Conservation (phyloP, 2,888 invertebrate genomes). For the Conus canariensis region DNA sequence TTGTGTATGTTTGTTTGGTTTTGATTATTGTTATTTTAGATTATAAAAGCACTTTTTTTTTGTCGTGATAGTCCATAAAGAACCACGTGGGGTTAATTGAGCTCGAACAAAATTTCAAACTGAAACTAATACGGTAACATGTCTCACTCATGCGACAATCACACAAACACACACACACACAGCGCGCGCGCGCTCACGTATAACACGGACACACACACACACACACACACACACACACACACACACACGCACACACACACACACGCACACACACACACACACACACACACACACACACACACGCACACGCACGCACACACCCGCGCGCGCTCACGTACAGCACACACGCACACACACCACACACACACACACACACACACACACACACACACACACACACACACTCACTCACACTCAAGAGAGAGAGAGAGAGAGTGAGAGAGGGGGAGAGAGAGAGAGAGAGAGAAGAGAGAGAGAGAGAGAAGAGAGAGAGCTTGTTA, state of each 20-base stretch:
- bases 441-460: constrained; percentile 44
- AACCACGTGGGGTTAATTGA: too few relatives aligned
- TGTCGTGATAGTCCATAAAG: too few relatives aligned
- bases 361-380: not conserved
- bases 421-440: constrained; percentile 41
- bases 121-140: too few relatives aligned
- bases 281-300: not conserved
- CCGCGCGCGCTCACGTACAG: too few relatives aligned
- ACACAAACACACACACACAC: not conserved
- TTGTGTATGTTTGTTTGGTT: too few relatives aligned
- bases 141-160: too few relatives aligned
- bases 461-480: not conserved
- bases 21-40: too few relatives aligned
- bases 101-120: too few relatives aligned
- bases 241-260: not conserved
- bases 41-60: too few relatives aligned
- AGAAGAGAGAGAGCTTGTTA: too few relatives aligned
- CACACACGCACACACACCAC: not conserved
- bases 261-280: not conserved
- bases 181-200: not conserved
- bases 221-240: not conserved
- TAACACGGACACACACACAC: too few relatives aligned
- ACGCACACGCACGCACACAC: not conserved
- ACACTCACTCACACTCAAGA: not conserved
- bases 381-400: not conserved